phyloP scores from a whole-genome alignment of 2,797 vertebrate genomes.

The Rallus crepitans region DNA sequence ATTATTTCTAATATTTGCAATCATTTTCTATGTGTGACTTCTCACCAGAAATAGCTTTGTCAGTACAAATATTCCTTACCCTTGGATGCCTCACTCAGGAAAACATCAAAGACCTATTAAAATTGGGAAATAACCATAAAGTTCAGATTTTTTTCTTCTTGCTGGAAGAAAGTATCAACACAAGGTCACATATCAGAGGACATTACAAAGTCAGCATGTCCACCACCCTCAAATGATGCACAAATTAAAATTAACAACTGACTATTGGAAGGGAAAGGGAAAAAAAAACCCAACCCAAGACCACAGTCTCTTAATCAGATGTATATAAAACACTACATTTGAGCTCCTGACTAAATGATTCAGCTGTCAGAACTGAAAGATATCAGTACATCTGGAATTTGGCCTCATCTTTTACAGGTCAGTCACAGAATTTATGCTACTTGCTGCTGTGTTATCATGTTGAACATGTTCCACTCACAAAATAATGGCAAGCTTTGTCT shows the following conservation, averaged over 20 bases:
- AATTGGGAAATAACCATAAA: not conserved
- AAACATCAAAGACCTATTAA: not conserved
- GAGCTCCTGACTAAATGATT: not conserved
- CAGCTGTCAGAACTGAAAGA: not conserved
- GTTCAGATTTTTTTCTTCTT: not conserved
- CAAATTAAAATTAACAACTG: not conserved
- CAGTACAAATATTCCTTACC: not conserved
- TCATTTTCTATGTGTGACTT: not conserved
- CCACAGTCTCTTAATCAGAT: not conserved
- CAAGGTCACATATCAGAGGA: not conserved
- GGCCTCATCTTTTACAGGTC: constrained; percentile 25
- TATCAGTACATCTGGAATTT: not conserved
- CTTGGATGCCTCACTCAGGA: not conserved
- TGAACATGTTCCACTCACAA: not conserved
- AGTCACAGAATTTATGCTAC: not conserved
- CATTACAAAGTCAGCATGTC: not conserved
- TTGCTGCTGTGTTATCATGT: not conserved
- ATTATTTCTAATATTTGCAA: not conserved
- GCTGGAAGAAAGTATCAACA: not conserved
- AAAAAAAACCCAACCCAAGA: not conserved
- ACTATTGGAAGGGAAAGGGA: not conserved
- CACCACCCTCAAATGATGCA: not conserved
- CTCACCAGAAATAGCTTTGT: not conserved
- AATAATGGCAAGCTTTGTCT: not conserved
- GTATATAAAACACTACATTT: not conserved